Percentiles rank a stretch among this genome's conserved stretches.
Evolutionary conservation across 1,140 invertebrate genomes (phyloP).

Genomic region (Brachionus koreanus): DNA sequence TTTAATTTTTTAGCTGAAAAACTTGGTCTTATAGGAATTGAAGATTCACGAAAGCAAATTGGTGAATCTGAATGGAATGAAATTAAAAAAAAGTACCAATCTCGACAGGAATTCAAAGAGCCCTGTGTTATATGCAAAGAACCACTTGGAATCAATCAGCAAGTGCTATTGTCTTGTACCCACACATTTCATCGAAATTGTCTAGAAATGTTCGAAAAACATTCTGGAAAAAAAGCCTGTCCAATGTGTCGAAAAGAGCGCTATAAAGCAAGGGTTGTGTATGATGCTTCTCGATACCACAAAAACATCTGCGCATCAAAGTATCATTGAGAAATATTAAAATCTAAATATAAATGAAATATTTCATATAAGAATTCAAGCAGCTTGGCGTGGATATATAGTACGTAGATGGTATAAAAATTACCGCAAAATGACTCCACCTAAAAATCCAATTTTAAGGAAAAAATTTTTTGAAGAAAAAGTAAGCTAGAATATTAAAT

Average conservation of each 20-base stretch:
- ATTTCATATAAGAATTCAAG: slow-evolving; percentile 53
- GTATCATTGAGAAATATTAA: slow-evolving; percentile 47
- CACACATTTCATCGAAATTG: slow-evolving; percentile 58
- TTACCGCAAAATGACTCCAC: slow-evolving; percentile 52
- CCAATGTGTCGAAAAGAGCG: slow-evolving; percentile 57
- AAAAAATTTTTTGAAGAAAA: slow-evolving; percentile 57
- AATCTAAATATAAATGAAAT: not conserved
- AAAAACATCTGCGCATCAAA: slow-evolving; percentile 52
- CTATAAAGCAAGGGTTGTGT: slow-evolving; percentile 56
- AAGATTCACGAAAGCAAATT: slow-evolving; percentile 46
- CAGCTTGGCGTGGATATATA: slow-evolving; percentile 56
- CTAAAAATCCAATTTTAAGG: slow-evolving; percentile 54
- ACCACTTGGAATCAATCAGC: slow-evolving; percentile 54
- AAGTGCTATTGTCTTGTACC: slow-evolving; percentile 57
- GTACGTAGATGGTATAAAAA: slow-evolving; percentile 55
- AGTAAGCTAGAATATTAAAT: slow-evolving; percentile 47
- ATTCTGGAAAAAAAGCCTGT: slow-evolving; percentile 51
- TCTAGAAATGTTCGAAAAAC: slow-evolving; percentile 57
- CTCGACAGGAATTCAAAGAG: slow-evolving; percentile 53
- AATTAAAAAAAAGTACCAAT: slow-evolving; percentile 53
- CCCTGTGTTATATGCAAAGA: slow-evolving; percentile 60
- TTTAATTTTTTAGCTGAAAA: slow-evolving; percentile 11
- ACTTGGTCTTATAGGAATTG: slow-evolving; percentile 15
- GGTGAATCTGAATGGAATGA: slow-evolving; percentile 53
- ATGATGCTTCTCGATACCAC: slow-evolving; percentile 53